Conservation (phyloP, 2,888 invertebrate species). For the Lasioglossum zephyrum region DNA sequence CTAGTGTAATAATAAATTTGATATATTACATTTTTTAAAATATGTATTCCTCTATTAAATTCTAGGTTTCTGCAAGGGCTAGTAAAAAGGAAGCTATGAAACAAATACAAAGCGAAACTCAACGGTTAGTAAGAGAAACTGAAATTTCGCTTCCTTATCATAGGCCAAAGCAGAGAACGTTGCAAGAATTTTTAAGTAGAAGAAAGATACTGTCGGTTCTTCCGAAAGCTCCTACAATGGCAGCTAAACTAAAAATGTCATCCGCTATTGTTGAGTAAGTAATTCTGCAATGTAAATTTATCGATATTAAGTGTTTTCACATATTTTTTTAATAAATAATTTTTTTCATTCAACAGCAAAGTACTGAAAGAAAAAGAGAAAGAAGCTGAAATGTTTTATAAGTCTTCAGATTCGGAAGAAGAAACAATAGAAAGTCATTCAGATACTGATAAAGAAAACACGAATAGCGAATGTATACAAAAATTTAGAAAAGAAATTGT, state of each 20-base stretch:
- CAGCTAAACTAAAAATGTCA: constrained; percentile 88
- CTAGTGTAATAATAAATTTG: not conserved
- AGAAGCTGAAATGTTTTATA: constrained; percentile 91
- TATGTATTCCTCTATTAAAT: not conserved
- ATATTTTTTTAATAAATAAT: not conserved
- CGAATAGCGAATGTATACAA: constrained; percentile 6
- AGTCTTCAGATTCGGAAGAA: constrained; percentile 87
- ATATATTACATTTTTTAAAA: not conserved
- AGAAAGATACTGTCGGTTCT: constrained; percentile 79
- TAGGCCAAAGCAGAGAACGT: constrained; percentile 90
- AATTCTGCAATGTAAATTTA: constrained; percentile 3
- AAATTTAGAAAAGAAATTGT: constrained; percentile 13
- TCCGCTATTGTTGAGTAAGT: constrained; percentile 84
- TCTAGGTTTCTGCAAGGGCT: constrained; percentile 73
- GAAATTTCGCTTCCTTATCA: constrained; percentile 93
- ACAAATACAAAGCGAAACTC: constrained; percentile 93
- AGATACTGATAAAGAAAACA: not conserved
- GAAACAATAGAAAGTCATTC: constrained; percentile 57
- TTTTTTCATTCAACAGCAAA: constrained; percentile 84
- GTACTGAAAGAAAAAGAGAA: constrained; percentile 90
- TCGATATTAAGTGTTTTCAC: not conserved
- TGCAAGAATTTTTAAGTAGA: constrained; percentile 91
- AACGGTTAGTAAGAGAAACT: constrained; percentile 91
- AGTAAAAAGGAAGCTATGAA: constrained; percentile 88
- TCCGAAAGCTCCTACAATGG: constrained; percentile 82